Conservation (phyloP, 2,113 vertebrate species). For the Chlorocebus sabaeus region DNA sequence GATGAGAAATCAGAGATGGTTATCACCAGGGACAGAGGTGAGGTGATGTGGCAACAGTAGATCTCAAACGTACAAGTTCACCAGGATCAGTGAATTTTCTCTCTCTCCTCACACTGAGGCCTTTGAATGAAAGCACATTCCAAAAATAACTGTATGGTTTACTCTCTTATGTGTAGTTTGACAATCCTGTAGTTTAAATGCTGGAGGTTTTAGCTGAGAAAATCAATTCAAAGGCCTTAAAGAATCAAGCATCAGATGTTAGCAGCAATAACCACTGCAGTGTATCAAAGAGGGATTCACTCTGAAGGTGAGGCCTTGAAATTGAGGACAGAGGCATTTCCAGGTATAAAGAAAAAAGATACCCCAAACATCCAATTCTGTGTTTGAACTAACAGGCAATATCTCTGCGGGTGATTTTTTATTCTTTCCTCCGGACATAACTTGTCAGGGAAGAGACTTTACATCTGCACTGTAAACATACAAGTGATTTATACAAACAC, state of each 20-base stretch:
- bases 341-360: slow-evolving; percentile 9
- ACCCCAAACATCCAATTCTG: not conserved
- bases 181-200: not conserved
- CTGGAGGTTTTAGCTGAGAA: slow-evolving; percentile 49
- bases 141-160: not conserved
- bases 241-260: slow-evolving; percentile 31
- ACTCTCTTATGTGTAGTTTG: not conserved
- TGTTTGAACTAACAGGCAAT: slow-evolving; percentile 5
- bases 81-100: not conserved
- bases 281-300: not conserved
- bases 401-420: not conserved
- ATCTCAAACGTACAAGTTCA: not conserved
- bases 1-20: not conserved
- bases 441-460: not conserved
- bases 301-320: slow-evolving; percentile 13
- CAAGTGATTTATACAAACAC: not conserved
- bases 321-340: slow-evolving; percentile 45
- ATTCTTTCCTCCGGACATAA: slow-evolving; percentile 34
- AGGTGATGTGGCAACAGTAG: not conserved
- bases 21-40: not conserved
- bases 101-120: not conserved
- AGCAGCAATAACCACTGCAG: not conserved
- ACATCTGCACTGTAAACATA: not conserved
- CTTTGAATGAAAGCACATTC: not conserved
- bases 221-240: slow-evolving; percentile 40